phyloP scores from a whole-genome alignment of 2,113 vertebrate species.

The Pluvianellus socialis region DNA sequence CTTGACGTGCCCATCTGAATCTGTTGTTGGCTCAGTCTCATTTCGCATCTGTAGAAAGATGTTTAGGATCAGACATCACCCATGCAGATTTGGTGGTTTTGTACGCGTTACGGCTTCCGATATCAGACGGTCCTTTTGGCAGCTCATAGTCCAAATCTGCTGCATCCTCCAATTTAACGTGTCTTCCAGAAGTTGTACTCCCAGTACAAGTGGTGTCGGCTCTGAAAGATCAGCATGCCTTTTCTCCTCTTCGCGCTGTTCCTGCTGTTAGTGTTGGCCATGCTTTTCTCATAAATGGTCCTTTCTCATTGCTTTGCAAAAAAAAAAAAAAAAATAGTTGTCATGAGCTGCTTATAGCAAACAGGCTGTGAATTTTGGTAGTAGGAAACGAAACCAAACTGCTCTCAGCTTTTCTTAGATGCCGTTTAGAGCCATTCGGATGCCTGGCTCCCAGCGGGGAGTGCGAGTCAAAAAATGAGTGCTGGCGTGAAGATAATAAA shows the following conservation, averaged over 20 bases:
- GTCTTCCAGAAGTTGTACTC: background rate
- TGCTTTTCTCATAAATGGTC: background rate
- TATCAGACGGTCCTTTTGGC: background rate
- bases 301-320: background rate
- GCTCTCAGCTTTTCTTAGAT: background rate
- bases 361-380: rapidly evolving
- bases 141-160: background rate
- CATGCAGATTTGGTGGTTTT: background rate
- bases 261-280: background rate
- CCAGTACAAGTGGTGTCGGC: rapidly evolving
- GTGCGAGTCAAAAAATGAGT: background rate
- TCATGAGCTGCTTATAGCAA: background rate
- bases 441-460: background rate
- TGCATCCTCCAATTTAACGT: background rate
- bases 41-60: background rate
- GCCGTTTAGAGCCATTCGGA: background rate
- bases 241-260: background rate
- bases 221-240: background rate
- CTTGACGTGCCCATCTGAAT: background rate
- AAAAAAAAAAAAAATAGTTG: background rate
- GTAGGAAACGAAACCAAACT: background rate
- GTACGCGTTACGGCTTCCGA: background rate
- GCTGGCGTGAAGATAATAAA: background rate
- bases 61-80: background rate
- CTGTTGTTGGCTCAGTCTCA: background rate